A percentile compares a stretch with the other conserved stretches of the same genome.
These are phyloP conservation scores for Latrodectus geometricus DNA, from an alignment of 1,140 invertebrate genomes.

Conservation along the genomic window DNA sequence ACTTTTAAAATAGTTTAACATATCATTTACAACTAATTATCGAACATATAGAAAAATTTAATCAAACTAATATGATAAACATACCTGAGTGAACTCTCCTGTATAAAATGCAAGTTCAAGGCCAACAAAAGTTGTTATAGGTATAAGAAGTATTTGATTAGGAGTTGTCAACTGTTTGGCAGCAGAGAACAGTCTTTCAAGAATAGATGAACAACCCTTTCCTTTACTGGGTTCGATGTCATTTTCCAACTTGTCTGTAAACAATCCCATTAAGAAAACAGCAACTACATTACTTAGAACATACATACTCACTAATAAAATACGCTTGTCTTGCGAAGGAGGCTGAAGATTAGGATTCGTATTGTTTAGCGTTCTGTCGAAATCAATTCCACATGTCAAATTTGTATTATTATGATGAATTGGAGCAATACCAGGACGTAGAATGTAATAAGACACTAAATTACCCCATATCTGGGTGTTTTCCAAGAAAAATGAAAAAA, in stretches of 20 bases:
- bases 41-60: no score
- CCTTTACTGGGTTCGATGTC: slow-evolving; percentile 72
- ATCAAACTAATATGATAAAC: not conserved
- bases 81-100: slow-evolving; percentile 21
- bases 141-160: slow-evolving; percentile 71
- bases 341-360: slow-evolving; percentile 66
- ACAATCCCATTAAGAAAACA: slow-evolving; percentile 84
- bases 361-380: not conserved
- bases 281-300: slow-evolving; percentile 86
- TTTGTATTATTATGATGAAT: slow-evolving; percentile 10
- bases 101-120: slow-evolving; percentile 61
- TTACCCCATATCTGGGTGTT: slow-evolving; percentile 95
- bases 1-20: no score
- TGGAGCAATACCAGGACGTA: slow-evolving; percentile 19
- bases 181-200: slow-evolving; percentile 75
- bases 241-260: slow-evolving; percentile 84
- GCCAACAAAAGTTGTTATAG: slow-evolving; percentile 82
- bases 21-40: no score
- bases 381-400: slow-evolving; percentile 25
- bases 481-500: slow-evolving; percentile 98
- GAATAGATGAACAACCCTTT: slow-evolving; percentile 78
- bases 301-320: slow-evolving; percentile 89
- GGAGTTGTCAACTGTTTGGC: not conserved
- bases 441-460: slow-evolving; percentile 80
- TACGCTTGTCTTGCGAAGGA: slow-evolving; percentile 85